Percentiles rank a stretch among this genome's conserved stretches.
Evolutionary conservation across 2,888 invertebrate genomes (phyloP).

Genomic region (Pyralis farinalis): DNA sequence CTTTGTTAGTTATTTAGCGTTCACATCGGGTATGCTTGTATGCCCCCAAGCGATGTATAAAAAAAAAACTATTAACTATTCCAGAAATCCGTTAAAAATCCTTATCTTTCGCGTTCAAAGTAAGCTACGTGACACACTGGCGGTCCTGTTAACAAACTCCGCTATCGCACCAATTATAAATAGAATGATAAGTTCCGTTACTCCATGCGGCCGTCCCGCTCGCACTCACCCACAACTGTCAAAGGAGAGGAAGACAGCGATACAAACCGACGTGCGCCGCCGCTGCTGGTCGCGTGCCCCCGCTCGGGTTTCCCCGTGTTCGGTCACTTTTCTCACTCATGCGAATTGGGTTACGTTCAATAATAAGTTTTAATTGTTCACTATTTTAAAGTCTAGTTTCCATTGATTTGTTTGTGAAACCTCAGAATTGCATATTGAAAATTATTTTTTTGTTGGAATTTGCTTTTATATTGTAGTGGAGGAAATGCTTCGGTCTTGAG

Average conservation of each 20-base stretch:
- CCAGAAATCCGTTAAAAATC: too few species aligned
- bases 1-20: too few species aligned
- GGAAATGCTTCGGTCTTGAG: too few species aligned
- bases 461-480: too few species aligned
- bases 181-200: constrained; percentile 67
- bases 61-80: too few species aligned
- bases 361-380: not conserved
- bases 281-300: constrained; percentile 34
- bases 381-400: not conserved
- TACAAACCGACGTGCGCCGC: constrained; percentile 44
- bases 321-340: constrained; percentile 17
- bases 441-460: too few species aligned
- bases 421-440: too few species aligned
- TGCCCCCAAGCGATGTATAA: too few species aligned
- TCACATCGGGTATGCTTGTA: too few species aligned
- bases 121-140: constrained; percentile 40
- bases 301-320: constrained; percentile 47
- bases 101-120: not conserved
- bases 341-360: not conserved
- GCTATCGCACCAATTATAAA: constrained; percentile 56
- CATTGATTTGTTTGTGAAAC: not conserved
- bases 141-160: constrained; percentile 45
- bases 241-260: constrained; percentile 31
- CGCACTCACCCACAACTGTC: constrained; percentile 18
- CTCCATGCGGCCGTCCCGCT: constrained; percentile 29